These are phyloP conservation scores for Myoxocephalus aenaeus DNA, from an alignment of 2,797 vertebrate genomes.

Conservation along the genomic window DNA sequence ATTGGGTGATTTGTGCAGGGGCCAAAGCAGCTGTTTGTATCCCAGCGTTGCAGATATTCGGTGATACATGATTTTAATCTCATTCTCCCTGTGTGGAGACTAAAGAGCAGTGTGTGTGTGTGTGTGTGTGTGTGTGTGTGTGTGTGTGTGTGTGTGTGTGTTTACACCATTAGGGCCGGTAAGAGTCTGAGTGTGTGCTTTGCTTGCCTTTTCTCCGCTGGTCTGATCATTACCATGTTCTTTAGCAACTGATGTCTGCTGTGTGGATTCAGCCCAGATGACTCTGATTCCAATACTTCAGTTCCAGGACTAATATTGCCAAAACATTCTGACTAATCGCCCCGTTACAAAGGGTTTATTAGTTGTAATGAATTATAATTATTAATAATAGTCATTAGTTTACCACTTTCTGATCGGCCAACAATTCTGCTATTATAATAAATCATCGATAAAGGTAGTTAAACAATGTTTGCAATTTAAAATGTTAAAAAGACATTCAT, in stretches of 20 bases:
- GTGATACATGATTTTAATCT: slow-evolving; percentile 55
- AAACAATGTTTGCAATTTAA: neutral
- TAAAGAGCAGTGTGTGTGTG: neutral
- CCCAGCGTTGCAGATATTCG: slow-evolving; percentile 2
- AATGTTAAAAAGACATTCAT: neutral
- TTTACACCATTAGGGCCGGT: neutral
- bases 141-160: neutral
- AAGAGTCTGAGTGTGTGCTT: slow-evolving; percentile 7
- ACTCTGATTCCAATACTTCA: neutral
- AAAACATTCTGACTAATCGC: neutral
- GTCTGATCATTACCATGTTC: neutral
- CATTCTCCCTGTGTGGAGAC: slow-evolving; percentile 23
- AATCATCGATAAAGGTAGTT: neutral
- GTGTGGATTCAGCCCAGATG: neutral
- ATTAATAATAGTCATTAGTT: neutral
- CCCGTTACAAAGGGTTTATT: neutral
- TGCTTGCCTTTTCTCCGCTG: neutral
- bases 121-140: neutral
- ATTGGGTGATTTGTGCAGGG: slow-evolving; percentile 10
- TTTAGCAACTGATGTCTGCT: neutral
- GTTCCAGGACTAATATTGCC: neutral
- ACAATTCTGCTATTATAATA: neutral
- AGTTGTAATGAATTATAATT: neutral
- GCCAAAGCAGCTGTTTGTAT: slow-evolving; percentile 27
- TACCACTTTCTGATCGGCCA: neutral